phyloP scores from a whole-genome alignment of 2,888 invertebrate genomes.

The Zhengitettix transpicula region DNA sequence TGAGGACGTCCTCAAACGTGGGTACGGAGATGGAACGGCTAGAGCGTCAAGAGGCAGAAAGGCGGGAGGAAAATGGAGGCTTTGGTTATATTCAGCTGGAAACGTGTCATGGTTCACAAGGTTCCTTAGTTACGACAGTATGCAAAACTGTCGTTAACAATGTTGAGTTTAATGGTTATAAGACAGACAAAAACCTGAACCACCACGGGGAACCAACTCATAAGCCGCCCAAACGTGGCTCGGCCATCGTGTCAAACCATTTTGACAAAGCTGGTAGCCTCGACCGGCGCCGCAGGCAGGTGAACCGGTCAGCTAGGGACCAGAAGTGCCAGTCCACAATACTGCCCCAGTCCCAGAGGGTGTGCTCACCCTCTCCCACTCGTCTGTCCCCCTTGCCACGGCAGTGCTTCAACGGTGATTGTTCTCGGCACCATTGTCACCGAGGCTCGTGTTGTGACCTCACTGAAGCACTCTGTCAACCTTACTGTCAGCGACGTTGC shows the following conservation, averaged over 20 bases:
- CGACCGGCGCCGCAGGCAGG: slow-evolving; percentile 31
- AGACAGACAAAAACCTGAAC: too few species aligned
- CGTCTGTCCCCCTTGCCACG: not conserved
- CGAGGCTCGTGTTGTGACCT: not conserved
- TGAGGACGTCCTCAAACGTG: slow-evolving; percentile 21
- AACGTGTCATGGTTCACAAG: not conserved
- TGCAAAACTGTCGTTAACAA: too few species aligned
- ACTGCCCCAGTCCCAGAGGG: slow-evolving; percentile 6
- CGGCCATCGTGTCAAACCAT: slow-evolving; percentile 2
- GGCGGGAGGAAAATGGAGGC: not conserved
- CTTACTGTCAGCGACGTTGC: not conserved
- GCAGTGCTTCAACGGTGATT: not conserved
- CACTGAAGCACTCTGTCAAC: not conserved
- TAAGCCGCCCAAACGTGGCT: slow-evolving; percentile 2
- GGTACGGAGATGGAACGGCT: not conserved
- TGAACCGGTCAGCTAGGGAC: slow-evolving; percentile 36
- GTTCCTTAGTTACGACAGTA: too few species aligned
- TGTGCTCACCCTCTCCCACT: slow-evolving; percentile 4
- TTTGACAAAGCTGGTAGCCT: slow-evolving; percentile 33
- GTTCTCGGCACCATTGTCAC: not conserved
- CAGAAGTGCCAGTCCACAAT: slow-evolving; percentile 42
- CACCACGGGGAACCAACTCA: not conserved
- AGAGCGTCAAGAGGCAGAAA: not conserved
- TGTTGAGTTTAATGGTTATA: too few species aligned
- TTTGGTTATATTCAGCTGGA: not conserved